Conservation (phyloP, 2,113 vertebrate genomes). For the Oceanodroma tethys region DNA sequence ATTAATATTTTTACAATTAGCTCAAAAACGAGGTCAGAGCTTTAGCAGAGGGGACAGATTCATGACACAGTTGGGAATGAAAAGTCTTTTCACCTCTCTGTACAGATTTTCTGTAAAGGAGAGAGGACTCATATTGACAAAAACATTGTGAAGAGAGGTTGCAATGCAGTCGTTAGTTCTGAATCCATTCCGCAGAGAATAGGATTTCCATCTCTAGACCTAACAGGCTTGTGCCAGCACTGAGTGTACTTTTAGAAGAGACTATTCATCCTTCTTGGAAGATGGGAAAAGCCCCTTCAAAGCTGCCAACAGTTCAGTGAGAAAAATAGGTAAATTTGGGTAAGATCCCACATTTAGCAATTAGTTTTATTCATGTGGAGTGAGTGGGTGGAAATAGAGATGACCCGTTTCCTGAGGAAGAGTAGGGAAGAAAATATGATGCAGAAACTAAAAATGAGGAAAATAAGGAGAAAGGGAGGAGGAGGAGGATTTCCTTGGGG, state of each 20-base stretch:
- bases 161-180: not conserved
- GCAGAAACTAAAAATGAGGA: not conserved
- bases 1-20: not conserved
- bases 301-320: not conserved
- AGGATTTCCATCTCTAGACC: not conserved
- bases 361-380: not conserved
- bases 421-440: not conserved
- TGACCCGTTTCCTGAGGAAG: not conserved
- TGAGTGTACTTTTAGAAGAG: not conserved
- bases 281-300: not conserved
- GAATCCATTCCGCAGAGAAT: not conserved
- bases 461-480: not conserved
- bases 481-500: not conserved
- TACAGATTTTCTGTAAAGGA: not conserved
- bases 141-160: not conserved
- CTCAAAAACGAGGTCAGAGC: not conserved
- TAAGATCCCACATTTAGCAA: not conserved
- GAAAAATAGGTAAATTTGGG: not conserved
- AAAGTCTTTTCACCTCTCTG: not conserved
- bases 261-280: not conserved
- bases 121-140: not conserved
- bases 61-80: not conserved
- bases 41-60: not conserved
- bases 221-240: not conserved
- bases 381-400: not conserved